phyloP scores from a whole-genome alignment of 1,140 invertebrate species.

The Neuroterus valhalla region DNA sequence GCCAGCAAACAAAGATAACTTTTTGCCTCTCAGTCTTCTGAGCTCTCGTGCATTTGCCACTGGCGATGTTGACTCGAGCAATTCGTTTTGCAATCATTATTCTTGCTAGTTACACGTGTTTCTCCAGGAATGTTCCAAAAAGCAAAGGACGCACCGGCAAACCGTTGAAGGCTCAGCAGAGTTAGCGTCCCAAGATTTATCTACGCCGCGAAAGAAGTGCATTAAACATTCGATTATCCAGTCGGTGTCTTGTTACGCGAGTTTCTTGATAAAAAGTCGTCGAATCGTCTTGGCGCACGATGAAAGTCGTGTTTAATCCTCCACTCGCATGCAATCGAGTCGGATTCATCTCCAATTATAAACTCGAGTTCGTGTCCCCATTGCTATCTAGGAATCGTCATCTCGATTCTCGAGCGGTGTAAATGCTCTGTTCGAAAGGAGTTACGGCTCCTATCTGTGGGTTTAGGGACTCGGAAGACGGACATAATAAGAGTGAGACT shows the following conservation, averaged over 20 bases:
- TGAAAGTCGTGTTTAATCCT: conserved; percentile 28
- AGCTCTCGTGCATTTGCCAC: not conserved
- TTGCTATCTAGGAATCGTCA: conserved; percentile 25
- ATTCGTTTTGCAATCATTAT: conserved; percentile 18
- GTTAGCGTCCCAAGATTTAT: not conserved
- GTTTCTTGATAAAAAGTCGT: conserved; percentile 13
- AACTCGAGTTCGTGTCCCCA: conserved; percentile 5
- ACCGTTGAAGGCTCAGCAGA: not conserved
- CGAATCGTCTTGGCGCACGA: conserved; percentile 25
- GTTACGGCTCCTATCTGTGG: conserved; percentile 10
- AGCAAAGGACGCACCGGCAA: conserved; percentile 9
- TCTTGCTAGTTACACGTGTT: conserved; percentile 5
- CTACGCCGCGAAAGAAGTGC: conserved; percentile 23
- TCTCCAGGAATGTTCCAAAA: not conserved
- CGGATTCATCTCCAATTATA: conserved; percentile 25
- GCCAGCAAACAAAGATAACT: not conserved
- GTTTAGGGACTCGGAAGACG: conserved; percentile 26
- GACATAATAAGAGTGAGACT: conserved; percentile 26
- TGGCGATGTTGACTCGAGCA: not conserved
- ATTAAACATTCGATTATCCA: conserved; percentile 27
- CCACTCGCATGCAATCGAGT: conserved; percentile 10
- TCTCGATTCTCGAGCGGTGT: conserved; percentile 16
- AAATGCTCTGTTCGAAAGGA: conserved; percentile 26
- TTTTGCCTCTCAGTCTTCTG: not conserved
- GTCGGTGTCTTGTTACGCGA: conserved; percentile 29